These are phyloP conservation scores for Macroramphosus scolopax DNA, from an alignment of 2,797 vertebrate genomes.

Conservation along the genomic window DNA sequence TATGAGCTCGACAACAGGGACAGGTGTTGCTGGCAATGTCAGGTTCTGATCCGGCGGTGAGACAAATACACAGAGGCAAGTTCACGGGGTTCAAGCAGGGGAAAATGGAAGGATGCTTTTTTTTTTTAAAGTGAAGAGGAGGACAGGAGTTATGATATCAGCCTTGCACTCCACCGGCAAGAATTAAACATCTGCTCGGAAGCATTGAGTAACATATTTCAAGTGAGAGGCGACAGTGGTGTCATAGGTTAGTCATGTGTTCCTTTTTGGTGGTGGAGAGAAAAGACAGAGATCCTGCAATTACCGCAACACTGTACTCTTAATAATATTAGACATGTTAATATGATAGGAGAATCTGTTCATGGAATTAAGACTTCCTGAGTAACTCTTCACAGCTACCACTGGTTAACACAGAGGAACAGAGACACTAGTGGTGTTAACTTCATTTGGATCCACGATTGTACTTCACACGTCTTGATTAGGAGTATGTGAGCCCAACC, in stretches of 20 bases:
- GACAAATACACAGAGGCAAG: conserved; percentile 8
- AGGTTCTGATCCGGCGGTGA: conserved; percentile 23
- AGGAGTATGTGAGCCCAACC: too few relatives aligned
- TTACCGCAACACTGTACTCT: background rate
- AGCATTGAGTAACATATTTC: conserved; percentile 42
- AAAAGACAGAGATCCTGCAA: conserved; percentile 47
- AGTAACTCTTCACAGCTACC: conserved; percentile 26
- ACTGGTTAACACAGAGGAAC: conserved; percentile 19
- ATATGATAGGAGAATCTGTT: background rate
- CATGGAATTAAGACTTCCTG: conserved; percentile 16
- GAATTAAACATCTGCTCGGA: conserved; percentile 56
- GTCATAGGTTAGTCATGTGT: conserved; percentile 40
- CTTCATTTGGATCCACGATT: too few relatives aligned
- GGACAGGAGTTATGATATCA: conserved; percentile 32
- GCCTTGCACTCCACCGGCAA: conserved; percentile 8
- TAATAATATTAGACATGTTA: conserved; percentile 5
- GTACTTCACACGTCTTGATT: too few relatives aligned
- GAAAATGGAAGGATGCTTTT: conserved; percentile 12
- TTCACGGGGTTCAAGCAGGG: conserved; percentile 29
- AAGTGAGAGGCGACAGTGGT: conserved; percentile 10
- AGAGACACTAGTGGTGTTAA: conserved; percentile 4
- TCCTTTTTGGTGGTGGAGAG: conserved; percentile 33
- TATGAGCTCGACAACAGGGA: conserved; percentile 8
- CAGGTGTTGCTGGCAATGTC: conserved; percentile 12
- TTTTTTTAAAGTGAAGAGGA: conserved; percentile 18